Percentiles rank a stretch among this genome's conserved stretches.
Evolutionary conservation across 2,113 vertebrate genomes (phyloP).

Genomic region (Pao palembangensis): DNA sequence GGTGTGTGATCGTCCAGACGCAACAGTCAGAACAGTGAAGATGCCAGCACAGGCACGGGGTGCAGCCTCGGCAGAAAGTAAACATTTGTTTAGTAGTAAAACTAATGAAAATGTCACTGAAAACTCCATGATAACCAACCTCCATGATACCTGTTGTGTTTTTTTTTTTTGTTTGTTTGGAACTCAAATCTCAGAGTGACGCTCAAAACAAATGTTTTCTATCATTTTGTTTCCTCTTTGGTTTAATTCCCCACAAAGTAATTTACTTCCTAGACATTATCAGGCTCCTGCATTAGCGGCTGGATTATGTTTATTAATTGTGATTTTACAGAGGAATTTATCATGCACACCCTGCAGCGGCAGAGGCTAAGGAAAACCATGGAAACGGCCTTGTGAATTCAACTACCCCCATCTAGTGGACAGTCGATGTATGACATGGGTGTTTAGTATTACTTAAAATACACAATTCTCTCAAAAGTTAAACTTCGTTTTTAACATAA

Average conservation of each 20-base stretch:
- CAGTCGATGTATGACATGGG: neutral
- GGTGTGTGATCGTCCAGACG: too few relatives aligned
- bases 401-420: constrained; percentile 55
- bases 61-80: too few relatives aligned
- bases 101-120: too few relatives aligned
- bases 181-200: neutral
- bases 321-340: constrained; percentile 41
- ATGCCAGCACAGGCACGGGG: too few relatives aligned
- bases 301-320: constrained; percentile 46
- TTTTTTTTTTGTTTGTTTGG: too few relatives aligned
- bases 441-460: too few relatives aligned
- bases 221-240: neutral
- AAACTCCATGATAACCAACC: too few relatives aligned
- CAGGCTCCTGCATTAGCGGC: constrained; percentile 21
- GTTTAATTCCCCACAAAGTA: constrained; percentile 26
- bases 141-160: too few relatives aligned
- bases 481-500: too few relatives aligned
- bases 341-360: constrained; percentile 12
- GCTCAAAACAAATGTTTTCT: neutral
- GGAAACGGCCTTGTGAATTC: constrained; percentile 2
- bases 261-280: constrained; percentile 25
- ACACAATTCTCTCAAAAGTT: too few relatives aligned
- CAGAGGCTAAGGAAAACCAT: neutral
- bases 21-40: too few relatives aligned
- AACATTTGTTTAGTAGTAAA: too few relatives aligned